Evolutionary conservation across 37 sponge, comb jelly and placozoan genomes (phyloP).

Genomic region (Ianthella basta): DNA sequence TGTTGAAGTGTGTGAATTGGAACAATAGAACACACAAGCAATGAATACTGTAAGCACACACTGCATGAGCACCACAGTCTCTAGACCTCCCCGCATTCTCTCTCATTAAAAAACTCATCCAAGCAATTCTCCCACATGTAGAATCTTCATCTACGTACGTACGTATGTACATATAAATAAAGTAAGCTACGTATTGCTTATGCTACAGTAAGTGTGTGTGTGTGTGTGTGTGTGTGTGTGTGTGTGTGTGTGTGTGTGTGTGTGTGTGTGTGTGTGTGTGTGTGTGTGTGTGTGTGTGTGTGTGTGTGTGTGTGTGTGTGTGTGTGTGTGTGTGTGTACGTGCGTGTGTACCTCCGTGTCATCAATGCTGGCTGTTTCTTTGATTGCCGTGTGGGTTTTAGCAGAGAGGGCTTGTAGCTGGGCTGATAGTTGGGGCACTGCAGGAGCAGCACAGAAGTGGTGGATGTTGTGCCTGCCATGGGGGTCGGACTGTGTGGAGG

Average conservation of each 20-base stretch:
- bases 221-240: no score
- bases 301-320: neutral
- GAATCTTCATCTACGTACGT: no score
- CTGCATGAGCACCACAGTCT: no score
- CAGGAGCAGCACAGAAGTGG: conserved; percentile 42
- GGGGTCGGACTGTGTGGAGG: neutral
- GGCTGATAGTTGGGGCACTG: conserved; percentile 41
- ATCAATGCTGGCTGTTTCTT: neutral
- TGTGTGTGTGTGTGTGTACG: neutral
- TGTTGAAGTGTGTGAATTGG: no score
- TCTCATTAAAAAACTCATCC: no score
- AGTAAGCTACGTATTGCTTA: neutral
- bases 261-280: neutral
- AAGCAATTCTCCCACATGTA: no score
- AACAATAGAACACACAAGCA: no score
- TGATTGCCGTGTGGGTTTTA: conserved; percentile 1
- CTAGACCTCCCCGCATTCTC: no score
- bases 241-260: no score
- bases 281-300: neutral
- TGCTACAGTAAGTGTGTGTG: neutral
- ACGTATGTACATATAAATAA: neutral
- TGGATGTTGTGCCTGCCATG: conserved; percentile 32
- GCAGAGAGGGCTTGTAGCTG: conserved; percentile 48
- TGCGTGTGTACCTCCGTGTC: neutral
- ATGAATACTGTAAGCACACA: no score